Conservation (phyloP, 2,888 invertebrate species). For the Cepaea hortensis region DNA sequence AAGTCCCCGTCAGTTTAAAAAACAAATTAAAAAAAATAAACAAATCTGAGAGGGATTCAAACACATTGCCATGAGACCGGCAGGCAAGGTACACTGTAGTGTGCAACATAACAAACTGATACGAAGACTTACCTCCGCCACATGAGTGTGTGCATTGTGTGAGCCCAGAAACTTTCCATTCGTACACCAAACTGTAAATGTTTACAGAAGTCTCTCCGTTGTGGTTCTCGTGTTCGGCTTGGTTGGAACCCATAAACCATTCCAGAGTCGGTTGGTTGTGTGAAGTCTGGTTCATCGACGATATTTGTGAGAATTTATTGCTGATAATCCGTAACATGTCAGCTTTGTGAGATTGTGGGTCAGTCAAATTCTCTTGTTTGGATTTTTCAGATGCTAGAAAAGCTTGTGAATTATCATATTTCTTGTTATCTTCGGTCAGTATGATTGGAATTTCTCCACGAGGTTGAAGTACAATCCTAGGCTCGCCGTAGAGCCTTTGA, state of each 20-base stretch:
- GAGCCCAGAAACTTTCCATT: slow-evolving; percentile 87
- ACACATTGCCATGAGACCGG: too few relatives aligned
- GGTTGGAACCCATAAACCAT: not conserved
- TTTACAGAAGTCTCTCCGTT: not conserved
- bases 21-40: too few relatives aligned
- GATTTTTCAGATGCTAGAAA: too few relatives aligned
- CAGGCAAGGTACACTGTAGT: too few relatives aligned
- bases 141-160: slow-evolving; percentile 88
- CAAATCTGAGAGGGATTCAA: too few relatives aligned
- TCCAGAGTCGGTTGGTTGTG: not conserved
- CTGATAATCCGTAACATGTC: too few relatives aligned
- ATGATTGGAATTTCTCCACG: not conserved
- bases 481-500: not conserved
- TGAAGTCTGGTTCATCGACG: not conserved
- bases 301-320: too few relatives aligned
- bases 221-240: not conserved
- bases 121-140: slow-evolving; percentile 82
- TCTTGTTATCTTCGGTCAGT: not conserved
- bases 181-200: slow-evolving; percentile 75
- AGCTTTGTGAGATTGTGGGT: too few relatives aligned
- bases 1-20: too few relatives aligned
- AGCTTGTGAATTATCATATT: too few relatives aligned
- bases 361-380: too few relatives aligned
- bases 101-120: not conserved
- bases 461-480: not conserved